These are phyloP conservation scores for Porites rus DNA, from an alignment of 92 coral and sea anemone genomes.

Conservation along the genomic window DNA sequence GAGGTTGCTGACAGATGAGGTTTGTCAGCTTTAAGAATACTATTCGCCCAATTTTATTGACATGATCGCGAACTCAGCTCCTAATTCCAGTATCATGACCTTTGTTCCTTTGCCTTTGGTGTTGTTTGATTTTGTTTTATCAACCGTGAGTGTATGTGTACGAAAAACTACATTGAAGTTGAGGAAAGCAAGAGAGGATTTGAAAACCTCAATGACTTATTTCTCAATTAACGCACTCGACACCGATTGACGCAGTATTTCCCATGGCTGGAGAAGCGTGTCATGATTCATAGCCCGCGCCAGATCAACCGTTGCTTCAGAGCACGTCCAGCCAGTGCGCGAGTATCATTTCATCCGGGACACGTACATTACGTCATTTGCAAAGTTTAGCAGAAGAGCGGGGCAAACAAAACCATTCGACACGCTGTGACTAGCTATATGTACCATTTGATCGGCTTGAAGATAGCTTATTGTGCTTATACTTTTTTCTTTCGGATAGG, in stretches of 20 bases:
- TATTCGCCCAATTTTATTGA: too few species aligned
- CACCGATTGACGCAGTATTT: neutral
- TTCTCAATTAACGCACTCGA: neutral
- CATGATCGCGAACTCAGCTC: too few species aligned
- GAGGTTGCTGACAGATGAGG: too few species aligned
- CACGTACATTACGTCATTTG: neutral
- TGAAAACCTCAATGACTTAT: neutral
- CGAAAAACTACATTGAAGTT: too few species aligned
- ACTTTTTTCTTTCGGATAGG: neutral
- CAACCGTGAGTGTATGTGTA: too few species aligned
- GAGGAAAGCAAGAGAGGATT: neutral
- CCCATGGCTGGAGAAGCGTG: constrained; percentile 3
- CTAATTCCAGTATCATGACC: neutral
- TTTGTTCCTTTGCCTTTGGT: neutral
- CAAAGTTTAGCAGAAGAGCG: neutral
- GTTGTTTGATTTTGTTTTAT: too few species aligned
- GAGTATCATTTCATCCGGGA: constrained; percentile 21
- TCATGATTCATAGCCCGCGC: neutral
- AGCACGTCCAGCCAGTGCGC: neutral
- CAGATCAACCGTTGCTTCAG: neutral
- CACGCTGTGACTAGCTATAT: neutral
- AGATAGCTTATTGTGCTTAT: neutral
- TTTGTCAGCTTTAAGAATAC: too few species aligned
- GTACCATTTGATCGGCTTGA: neutral
- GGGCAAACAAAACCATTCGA: neutral